Conservation (phyloP, 1,140 invertebrate genomes). For the Trachymyrmex cornetzi region DNA sequence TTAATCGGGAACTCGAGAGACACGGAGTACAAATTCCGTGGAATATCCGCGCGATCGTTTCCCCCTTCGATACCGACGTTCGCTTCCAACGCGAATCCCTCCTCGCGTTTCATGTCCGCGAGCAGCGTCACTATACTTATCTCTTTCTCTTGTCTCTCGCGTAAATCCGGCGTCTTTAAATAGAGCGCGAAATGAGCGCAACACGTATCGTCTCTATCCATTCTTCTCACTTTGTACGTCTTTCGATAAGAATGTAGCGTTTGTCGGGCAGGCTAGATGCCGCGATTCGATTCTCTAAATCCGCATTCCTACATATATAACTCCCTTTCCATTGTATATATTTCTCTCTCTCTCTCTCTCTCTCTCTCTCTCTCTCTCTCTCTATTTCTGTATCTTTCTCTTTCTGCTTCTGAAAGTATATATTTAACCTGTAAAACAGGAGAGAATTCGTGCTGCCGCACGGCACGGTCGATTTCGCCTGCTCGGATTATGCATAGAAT, state of each 20-base stretch:
- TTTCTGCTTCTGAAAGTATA: slow-evolving; percentile 46
- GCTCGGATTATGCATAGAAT: neutral
- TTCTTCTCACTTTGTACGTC: slow-evolving; percentile 74
- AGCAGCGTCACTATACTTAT: neutral
- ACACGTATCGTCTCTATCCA: slow-evolving; percentile 30
- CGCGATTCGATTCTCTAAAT: slow-evolving; percentile 56
- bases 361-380: slow-evolving; percentile 10
- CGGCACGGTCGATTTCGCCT: neutral
- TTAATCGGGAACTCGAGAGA: slow-evolving; percentile 48
- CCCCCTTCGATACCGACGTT: slow-evolving; percentile 1
- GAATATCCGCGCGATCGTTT: neutral
- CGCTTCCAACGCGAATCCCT: slow-evolving; percentile 19
- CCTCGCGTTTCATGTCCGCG: slow-evolving; percentile 16
- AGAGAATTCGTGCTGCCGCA: slow-evolving; percentile 41
- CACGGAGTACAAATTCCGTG: slow-evolving; percentile 20
- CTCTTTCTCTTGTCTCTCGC: slow-evolving; percentile 10
- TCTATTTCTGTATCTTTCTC: neutral
- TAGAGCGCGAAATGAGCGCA: neutral
- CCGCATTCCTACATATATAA: slow-evolving; percentile 8
- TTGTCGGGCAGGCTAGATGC: slow-evolving; percentile 42
- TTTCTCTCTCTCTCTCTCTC: slow-evolving; percentile 16
- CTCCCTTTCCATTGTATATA: slow-evolving; percentile 33
- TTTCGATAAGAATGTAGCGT: slow-evolving; percentile 71
- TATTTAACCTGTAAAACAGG: slow-evolving; percentile 55
- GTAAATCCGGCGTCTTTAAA: slow-evolving; percentile 43